Base-by-base conservation (phyloP, 2,888 invertebrate species). In the Hemithea aestivaria region DNA sequence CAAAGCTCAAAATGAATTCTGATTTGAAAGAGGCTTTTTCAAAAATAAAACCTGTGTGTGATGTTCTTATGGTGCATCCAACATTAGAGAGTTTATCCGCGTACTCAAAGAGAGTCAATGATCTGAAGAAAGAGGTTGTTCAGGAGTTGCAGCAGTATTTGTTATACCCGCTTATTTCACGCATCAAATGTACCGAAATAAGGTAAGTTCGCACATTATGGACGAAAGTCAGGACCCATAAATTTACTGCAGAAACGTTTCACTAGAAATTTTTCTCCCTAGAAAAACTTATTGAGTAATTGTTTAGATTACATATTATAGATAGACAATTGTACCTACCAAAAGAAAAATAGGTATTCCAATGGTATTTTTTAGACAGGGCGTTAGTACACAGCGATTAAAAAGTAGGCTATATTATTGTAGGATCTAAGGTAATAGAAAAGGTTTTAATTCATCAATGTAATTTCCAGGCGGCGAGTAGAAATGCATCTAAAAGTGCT, bases 101-200 rank as follows among this genome's bases (percentile, higher is more conserved):
- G 16, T 77, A 89, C 43, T 57, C 58, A 2, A 44, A 56, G 3
- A 48, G 65, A 10, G 61, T 88, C 3, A 51, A 59, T n/a, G 72
- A 66, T 11, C 56, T 88, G 40, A 74, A 83, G 25, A 59, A 62
- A 11, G 73, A 78, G 29, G 67, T 77, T 1, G 53, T 90, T 1
- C 87, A 89, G 40, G 84, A 88, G 45, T 60, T 90, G 11, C 85
- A 87, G 23, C 87, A 88, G 43, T 89, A 89, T 52, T 66, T 90
- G 40, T 57, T 90, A 27, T 87, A 85, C 47, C 90, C 90, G 0
- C 67, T 90, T 16, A 72, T 81, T 27, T 73, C 76, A 1, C 80
- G 82, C 48, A 55, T 85, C 33, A 73, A 74, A 40, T 68, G 73
- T 1, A 49, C 60, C 20, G 70, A 73, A 48, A 69, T 71, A 24